Evolutionary conservation across 2,797 vertebrate genomes (phyloP), one percentile per base, ranked within the genome.

Genomic region (Tapera naevia): DNA sequence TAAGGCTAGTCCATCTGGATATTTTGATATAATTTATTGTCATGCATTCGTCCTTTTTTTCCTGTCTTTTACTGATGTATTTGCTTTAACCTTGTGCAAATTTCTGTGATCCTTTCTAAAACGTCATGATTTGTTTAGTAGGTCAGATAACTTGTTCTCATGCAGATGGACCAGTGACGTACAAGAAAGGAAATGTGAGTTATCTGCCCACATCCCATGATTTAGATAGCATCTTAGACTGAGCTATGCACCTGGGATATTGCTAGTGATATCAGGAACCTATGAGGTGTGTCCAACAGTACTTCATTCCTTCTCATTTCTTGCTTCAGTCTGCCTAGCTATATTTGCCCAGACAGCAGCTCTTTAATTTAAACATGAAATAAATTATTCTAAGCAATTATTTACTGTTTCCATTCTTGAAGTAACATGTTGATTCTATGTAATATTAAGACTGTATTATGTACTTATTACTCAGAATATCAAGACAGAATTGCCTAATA

Each of bases 401-500:
- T 91, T 88, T 90, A 84, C 51, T 56, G 39, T 87, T 70, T 91
- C 83, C 5, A 1, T 56, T 91, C 64, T 80, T 91, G 53, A 88
- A 84, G 39, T 86, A 95, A 86, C 43, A n/a, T 78, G 76, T 89
- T 84, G 82, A 75, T 92, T 94, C 80, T 48, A 6, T 5, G 25
- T 94, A 86, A 70, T 35, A 56, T 35, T 84, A 80, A 94, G 56
- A 81, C 46, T 70, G 27, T 80, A n/a, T 91, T 79, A 51, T 79
- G 43, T 83, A 91, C 80, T 86, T 94, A 69, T 93, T 94, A 85
- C 67, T 91, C 76, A 94, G 80, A 94, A 33, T 93, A 94, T 79
- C 86, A 84, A 90, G 89, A 88, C 60, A 66, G 78, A 88, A 90
- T 84, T 94, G 80, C 74, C 88, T 95, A 94, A 88, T 96, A 96